phyloP scores from a whole-genome alignment of 2,113 vertebrate genomes.

The Psammodynastes pulverulentus region DNA sequence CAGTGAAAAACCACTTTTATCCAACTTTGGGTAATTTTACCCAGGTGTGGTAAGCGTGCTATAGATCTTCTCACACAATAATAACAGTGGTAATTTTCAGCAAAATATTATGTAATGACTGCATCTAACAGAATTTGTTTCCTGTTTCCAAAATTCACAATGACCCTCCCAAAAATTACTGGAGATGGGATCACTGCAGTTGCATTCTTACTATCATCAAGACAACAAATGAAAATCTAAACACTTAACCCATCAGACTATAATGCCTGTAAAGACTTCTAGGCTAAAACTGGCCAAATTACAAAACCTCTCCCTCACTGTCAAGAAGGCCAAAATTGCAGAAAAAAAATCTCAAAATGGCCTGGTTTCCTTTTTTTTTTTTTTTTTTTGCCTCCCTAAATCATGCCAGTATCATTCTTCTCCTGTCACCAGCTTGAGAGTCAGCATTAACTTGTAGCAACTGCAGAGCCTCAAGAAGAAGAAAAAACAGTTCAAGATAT shows the following conservation, averaged over 20 bases:
- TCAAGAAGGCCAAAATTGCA: background rate
- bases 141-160: background rate
- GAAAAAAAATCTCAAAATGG: background rate
- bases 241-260: no score
- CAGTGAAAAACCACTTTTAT: background rate
- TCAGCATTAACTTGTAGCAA: background rate
- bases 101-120: background rate
- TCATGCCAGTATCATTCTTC: background rate
- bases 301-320: background rate
- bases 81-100: background rate
- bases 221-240: background rate
- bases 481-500: background rate
- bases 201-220: background rate
- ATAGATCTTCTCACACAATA: background rate
- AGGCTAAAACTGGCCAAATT: background rate
- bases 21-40: background rate
- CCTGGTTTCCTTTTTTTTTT: background rate
- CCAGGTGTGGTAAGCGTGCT: background rate
- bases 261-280: background rate
- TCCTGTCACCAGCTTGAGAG: background rate
- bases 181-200: background rate
- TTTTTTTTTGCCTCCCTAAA: background rate
- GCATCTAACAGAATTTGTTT: background rate
- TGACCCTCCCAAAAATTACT: background rate
- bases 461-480: background rate